These are phyloP conservation scores for Vulpes vulpes DNA, from an alignment of 2,113 vertebrate species.

Conservation along the genomic window DNA sequence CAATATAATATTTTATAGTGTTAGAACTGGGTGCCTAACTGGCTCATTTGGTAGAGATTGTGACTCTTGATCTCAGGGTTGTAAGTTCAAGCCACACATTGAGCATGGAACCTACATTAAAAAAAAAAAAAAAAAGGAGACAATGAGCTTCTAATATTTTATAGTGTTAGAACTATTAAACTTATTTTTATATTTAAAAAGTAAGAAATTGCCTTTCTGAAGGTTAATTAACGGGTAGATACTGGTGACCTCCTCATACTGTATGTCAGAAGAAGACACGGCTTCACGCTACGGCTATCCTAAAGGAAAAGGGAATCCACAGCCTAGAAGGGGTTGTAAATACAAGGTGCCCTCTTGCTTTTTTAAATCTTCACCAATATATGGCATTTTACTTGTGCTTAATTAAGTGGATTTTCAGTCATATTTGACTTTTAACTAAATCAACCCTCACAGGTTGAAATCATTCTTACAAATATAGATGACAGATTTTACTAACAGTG, in stretches of 20 bases:
- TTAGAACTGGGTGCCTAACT: neutral
- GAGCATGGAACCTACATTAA: neutral
- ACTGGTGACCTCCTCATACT: neutral
- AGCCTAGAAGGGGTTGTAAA: neutral
- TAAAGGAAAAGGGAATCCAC: neutral
- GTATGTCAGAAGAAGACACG: neutral
- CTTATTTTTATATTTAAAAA: conserved; percentile 44
- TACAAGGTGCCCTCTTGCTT: neutral
- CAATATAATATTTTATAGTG: neutral
- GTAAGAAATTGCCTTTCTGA: conserved; percentile 7
- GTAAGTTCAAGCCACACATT: neutral
- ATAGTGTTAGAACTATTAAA: neutral
- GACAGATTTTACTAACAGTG: neutral
- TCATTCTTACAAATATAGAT: neutral
- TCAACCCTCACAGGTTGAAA: neutral
- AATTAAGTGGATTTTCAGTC: conserved; percentile 42
- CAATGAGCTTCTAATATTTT: neutral
- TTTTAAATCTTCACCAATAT: neutral
- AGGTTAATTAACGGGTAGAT: neutral
- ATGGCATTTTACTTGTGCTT: neutral
- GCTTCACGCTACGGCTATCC: neutral
- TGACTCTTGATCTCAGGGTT: neutral
- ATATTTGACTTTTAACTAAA: conserved; percentile 51
- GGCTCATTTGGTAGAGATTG: neutral
- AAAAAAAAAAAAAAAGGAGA: neutral